Percentiles rank a stretch among this genome's conserved stretches.
phyloP scores from a whole-genome alignment of 2,113 vertebrate species.

The Patagioenas fasciata region DNA sequence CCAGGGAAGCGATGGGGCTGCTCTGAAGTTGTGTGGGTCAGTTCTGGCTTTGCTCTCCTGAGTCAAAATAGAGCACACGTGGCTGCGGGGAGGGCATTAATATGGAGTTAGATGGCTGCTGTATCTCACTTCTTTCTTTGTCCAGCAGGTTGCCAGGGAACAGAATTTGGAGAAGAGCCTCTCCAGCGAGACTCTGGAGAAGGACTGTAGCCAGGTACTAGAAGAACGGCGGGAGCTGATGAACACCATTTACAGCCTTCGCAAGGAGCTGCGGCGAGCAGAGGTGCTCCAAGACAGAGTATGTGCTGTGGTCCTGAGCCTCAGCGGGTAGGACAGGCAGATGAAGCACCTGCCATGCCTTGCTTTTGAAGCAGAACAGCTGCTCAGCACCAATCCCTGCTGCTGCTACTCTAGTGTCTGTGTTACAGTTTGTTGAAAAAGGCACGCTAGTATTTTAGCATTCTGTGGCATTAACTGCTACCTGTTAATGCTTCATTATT shows the following conservation, averaged over 20 bases:
- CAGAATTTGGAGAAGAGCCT: conserved; percentile 57
- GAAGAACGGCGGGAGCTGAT: conserved; percentile 77
- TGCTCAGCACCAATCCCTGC: neutral
- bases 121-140: neutral
- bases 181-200: conserved; percentile 65
- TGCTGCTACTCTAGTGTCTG: neutral
- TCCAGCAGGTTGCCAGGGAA: conserved; percentile 61
- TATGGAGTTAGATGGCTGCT: accelerated
- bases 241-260: conserved; percentile 78
- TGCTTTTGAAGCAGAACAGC: neutral
- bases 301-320: neutral
- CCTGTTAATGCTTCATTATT: neutral
- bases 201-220: conserved; percentile 69
- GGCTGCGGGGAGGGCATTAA: neutral
- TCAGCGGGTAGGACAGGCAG: neutral
- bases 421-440: neutral
- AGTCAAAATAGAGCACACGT: too few relatives aligned
- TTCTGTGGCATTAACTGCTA: neutral
- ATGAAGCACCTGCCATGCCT: neutral
- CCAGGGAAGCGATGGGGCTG: accelerated
- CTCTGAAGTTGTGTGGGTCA: neutral
- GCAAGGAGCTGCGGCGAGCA: conserved; percentile 76
- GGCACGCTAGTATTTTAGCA: neutral
- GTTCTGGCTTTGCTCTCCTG: neutral
- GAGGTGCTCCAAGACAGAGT: conserved; percentile 82